Evolutionary conservation across 2,888 invertebrate genomes (phyloP), one percentile per base, ranked within the genome.

Genomic region (Rhopalosiphum nymphaeae): DNA sequence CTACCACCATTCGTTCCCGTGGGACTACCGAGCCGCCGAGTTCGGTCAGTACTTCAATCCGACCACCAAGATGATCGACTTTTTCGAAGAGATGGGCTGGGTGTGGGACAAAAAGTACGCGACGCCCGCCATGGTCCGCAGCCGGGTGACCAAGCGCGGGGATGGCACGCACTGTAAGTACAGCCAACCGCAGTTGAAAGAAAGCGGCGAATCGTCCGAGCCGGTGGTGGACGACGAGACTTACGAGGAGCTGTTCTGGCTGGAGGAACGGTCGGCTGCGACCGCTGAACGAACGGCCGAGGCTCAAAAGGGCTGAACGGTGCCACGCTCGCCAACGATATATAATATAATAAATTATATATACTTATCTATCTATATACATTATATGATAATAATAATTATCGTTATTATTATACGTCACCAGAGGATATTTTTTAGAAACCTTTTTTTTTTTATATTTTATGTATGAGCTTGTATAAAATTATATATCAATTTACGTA

Each of bases 111-210:
- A 97, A 94, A 97, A 97, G 95, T 95, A 95, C 25, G 96, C 95
- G 26, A 96, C 96, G 5, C 95, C 96, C 16, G 97, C 97, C 16
- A 97, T 98, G 96, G 97, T 98, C 7, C 96, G 96, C 94, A 97
- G 97, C 95, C 96, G 98, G 88, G 97, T 97, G 0, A 95, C 91
- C 7, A 95, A 95, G 95, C 98, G 98, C 0, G 98, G 98, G 0
- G 98, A 98, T 95, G 98, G 98, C 0, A 96, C 96, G 3, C 97
- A 97, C 95, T 96, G 96, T 21, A 91, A 94, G 44, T 95, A 94
- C 87, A 94, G 93, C 21, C 36, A 56, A 11, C 26, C 36, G 9
- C 36, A 78, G 78, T 78, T 9, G 21, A 36, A 78, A 29, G 87
- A 86, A 53, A 97, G 97, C 95, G 97, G 97, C 95, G 96, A 97